Percentiles rank a stretch among this genome's conserved stretches.
Evolutionary conservation across 1,140 invertebrate genomes (phyloP).

Genomic region (Anadara kagoshimensis): DNA sequence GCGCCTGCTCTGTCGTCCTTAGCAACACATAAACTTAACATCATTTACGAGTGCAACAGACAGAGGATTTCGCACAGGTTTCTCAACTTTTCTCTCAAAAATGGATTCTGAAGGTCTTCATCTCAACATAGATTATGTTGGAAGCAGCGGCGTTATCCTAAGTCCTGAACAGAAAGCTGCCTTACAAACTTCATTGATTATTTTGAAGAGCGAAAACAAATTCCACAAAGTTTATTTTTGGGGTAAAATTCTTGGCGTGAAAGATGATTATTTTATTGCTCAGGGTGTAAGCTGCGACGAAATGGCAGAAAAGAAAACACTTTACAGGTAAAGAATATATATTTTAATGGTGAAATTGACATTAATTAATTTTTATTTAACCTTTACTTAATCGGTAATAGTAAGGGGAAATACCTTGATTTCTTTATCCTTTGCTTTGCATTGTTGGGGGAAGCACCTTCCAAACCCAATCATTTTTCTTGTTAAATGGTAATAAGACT

Average conservation of each 20-base stretch:
- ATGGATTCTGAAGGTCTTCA: constrained; percentile 71
- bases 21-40: constrained; percentile 37
- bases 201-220: constrained; percentile 72
- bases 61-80: background rate
- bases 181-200: constrained; percentile 72
- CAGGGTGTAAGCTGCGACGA: constrained; percentile 72
- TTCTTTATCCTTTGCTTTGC: no score
- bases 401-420: no score
- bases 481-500: no score
- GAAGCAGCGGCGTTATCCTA: constrained; percentile 69
- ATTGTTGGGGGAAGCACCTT: no score
- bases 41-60: background rate
- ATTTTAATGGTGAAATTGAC: no score
- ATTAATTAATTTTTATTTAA: no score
- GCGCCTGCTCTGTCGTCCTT: constrained; percentile 25
- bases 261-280: constrained; percentile 74
- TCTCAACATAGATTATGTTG: constrained; percentile 72
- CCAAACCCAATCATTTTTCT: no score
- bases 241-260: constrained; percentile 73
- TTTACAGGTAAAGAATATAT: constrained; percentile 68
- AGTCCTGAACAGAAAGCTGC: constrained; percentile 72
- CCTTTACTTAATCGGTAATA: no score
- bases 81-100: constrained; percentile 20
- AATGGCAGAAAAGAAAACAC: constrained; percentile 68
- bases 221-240: constrained; percentile 73